Evolutionary conservation across 2,113 vertebrate genomes (phyloP), one percentile per base, ranked within the genome.

Genomic region (Probosciger aterrimus): DNA sequence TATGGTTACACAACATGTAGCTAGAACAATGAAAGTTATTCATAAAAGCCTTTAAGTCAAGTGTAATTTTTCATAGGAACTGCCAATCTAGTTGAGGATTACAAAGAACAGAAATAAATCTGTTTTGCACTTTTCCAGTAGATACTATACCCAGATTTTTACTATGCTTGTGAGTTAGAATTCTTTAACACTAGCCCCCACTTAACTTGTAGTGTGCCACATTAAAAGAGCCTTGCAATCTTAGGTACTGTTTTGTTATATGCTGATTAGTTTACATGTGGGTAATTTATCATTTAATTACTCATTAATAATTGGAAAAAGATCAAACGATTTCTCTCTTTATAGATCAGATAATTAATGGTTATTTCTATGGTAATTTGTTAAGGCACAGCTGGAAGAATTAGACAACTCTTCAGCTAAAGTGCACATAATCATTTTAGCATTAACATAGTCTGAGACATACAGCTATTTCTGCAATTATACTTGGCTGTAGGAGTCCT

Each of bases 251-350:
- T 50, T 91, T 79, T 76, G 37, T 85, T 90, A 77, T n/a, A 94
- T 59, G 53, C 53, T 88, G 41, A 91, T 91, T 82, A 93, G 84
- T 94, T 92, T 97, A 92, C 67, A 53, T 30, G 23, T 14, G 79
- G 19, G n/a, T 93, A 91, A 92, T 96, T 93, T 95, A 87, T 94
- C 67, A 92, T 93, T 96, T 94, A 96, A 97, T 96, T 92, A 93
- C 90, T 88, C 68, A 55, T 85, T 86, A 95, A 93, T 80, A 93
- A 95, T 74, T 88, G 71, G 50, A 23, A 94, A 96, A 81, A 94
- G 88, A 93, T 96, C 88, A 96, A 96, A 94, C 81, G 31, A 93
- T 95, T 86, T 88, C 63, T 91, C 44, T 67, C 67, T 91, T 94
- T 97, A 93, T 90, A 93, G 93, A 95, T 96, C 75, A 94, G 94